Evolutionary conservation across 1,140 invertebrate genomes (phyloP).

Genomic region (Tetramorium simillimum): DNA sequence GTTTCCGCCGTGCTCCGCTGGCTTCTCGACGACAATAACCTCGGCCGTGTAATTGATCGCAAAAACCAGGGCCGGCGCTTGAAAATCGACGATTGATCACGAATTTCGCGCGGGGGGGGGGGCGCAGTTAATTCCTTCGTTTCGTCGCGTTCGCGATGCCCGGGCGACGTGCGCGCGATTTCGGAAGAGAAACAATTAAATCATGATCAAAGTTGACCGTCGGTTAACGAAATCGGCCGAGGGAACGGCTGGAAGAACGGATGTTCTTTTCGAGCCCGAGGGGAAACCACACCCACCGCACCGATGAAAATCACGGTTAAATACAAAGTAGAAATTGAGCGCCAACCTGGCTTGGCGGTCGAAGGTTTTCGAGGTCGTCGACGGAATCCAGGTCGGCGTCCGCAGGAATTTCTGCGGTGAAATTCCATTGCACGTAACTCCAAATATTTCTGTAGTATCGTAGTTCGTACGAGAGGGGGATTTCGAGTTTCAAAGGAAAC

Average conservation of each 20-base stretch:
- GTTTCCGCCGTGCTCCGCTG: conserved; percentile 68
- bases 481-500: conserved; percentile 66
- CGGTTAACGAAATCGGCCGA: not conserved
- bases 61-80: conserved; percentile 51
- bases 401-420: conserved; percentile 76
- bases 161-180: not conserved
- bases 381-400: conserved; percentile 72
- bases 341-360: conserved; percentile 40
- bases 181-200: not conserved
- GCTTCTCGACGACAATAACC: conserved; percentile 63
- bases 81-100: conserved; percentile 10
- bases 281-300: conserved; percentile 2
- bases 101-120: not conserved
- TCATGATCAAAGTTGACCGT: not conserved
- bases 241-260: not conserved
- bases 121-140: not conserved
- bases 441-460: conserved; percentile 69
- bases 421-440: conserved; percentile 66
- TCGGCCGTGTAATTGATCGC: conserved; percentile 57
- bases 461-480: conserved; percentile 17
- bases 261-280: not conserved
- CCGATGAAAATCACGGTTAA: conserved; percentile 63
- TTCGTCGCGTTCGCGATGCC: not conserved
- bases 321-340: conserved; percentile 75
- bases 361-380: conserved; percentile 76